Base-by-base conservation (phyloP, 1,140 invertebrate genomes). In the Pseudomyrmex cubaensis region DNA sequence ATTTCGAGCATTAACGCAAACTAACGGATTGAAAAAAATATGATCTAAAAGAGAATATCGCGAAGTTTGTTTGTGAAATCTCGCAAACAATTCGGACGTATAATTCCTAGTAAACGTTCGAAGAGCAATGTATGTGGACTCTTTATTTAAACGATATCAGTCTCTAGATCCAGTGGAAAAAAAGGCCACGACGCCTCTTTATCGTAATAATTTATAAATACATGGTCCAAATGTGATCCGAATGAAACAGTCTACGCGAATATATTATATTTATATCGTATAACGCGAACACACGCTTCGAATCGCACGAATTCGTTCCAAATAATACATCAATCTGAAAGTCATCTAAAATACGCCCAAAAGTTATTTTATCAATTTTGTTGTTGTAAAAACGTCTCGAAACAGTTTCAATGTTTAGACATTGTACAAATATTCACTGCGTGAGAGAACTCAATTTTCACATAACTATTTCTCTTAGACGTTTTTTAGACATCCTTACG, bases 131-230 rank as follows among this genome's bases (percentile, higher is more conserved):
- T n/a, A 22, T 8, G 1, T 50, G 52, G 59, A 44, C 52, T 5
- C 35, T 82, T 70, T 72, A 57, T 88, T 74, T 87, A 88, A 88
- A 85, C 75, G 52, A 87, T 88, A 88, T 87, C 87, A 88, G 87
- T 88, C 87, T 87, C 85, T 88, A 85, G 62, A 74, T 85, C 86
- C 75, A 85, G 66, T 82, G 87, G 75, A 87, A 50, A 35, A 35
- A 87, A 88, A 59, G 86, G 87, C 86, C 86, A 87, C 50, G 69
- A 82, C 20, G 86, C 86, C 85, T 35, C 5, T 87, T 88, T 85
- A 82, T 70, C 85, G 66, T 59, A 82, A 88, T 87, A 88, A 88
- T 82, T 88, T 85, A 67, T 87, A 88, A 82, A 88, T 87, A 88
- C 83, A 82, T 74, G 72, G 70, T 63, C 72, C 83, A 87, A 62